phyloP scores from a whole-genome alignment of 2,888 invertebrate genomes.

The Diloba caeruleocephala region DNA sequence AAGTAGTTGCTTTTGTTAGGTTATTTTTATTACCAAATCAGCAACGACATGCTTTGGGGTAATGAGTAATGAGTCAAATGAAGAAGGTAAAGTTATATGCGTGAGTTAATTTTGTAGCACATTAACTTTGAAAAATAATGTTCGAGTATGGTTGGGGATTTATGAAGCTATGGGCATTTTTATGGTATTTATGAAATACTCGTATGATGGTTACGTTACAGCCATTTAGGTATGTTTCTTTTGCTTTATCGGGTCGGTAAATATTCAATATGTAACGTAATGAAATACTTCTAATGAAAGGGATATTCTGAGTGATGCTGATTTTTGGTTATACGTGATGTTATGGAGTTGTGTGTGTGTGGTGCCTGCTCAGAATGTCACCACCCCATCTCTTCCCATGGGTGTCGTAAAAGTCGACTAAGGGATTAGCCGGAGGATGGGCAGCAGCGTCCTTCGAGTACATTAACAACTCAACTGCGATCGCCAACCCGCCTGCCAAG shows the following conservation, averaged over 20 bases:
- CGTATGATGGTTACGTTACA: too few species aligned
- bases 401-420: too few species aligned
- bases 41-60: slow-evolving; percentile 66
- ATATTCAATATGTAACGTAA: slow-evolving; percentile 1
- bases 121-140: slow-evolving; percentile 36
- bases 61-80: slow-evolving; percentile 80
- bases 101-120: slow-evolving; percentile 55
- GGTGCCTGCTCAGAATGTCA: too few species aligned
- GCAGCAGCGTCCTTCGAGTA: too few species aligned
- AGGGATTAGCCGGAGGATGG: too few species aligned
- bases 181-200: slow-evolving; percentile 12
- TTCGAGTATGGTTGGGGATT: slow-evolving; percentile 8
- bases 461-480: too few species aligned
- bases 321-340: too few species aligned
- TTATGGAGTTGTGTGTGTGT: too few species aligned
- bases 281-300: too few species aligned
- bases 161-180: slow-evolving; percentile 10
- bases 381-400: too few species aligned
- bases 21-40: slow-evolving; percentile 79
- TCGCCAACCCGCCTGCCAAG: too few species aligned
- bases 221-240: slow-evolving; percentile 4
- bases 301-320: too few species aligned
- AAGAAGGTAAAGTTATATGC: slow-evolving; percentile 55
- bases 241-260: slow-evolving; percentile 3
- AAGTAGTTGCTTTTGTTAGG: slow-evolving; percentile 66